phyloP scores from a whole-genome alignment of 2,113 vertebrate species.

The Vulpes ferrilata region DNA sequence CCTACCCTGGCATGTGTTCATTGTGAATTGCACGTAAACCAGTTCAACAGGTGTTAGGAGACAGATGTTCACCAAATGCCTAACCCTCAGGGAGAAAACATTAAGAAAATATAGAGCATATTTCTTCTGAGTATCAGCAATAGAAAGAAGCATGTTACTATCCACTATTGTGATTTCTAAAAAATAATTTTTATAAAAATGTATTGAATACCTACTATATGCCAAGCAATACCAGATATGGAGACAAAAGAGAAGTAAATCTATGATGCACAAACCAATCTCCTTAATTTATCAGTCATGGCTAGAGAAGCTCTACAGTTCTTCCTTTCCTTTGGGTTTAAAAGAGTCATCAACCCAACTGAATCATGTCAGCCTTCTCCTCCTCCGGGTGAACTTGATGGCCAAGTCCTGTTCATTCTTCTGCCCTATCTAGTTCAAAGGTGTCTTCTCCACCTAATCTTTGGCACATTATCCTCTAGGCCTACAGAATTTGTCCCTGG shows the following conservation, averaged over 20 bases:
- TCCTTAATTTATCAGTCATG: background rate
- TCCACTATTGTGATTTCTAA: constrained; percentile 19
- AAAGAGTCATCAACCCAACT: background rate
- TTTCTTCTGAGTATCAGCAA: constrained; percentile 15
- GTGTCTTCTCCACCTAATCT: background rate
- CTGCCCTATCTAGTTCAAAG: background rate
- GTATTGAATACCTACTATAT: background rate
- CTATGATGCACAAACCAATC: background rate
- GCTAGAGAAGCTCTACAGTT: background rate
- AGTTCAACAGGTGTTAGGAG: constrained; percentile 68
- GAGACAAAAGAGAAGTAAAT: background rate
- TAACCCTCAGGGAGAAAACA: constrained; percentile 59
- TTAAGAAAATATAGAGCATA: constrained; percentile 27
- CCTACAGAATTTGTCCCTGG: background rate
- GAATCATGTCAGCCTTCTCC: background rate
- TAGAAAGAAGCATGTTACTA: constrained; percentile 42
- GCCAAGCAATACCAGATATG: background rate
- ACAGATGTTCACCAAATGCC: constrained; percentile 74
- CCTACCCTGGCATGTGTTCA: background rate
- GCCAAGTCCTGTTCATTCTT: background rate
- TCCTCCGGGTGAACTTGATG: background rate
- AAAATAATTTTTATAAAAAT: background rate
- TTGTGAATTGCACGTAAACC: background rate
- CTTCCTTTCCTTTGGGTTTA: background rate
- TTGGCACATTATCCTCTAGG: background rate